Base-by-base conservation (phyloP, 1,140 invertebrate genomes). In the Chymomyza costata region DNA sequence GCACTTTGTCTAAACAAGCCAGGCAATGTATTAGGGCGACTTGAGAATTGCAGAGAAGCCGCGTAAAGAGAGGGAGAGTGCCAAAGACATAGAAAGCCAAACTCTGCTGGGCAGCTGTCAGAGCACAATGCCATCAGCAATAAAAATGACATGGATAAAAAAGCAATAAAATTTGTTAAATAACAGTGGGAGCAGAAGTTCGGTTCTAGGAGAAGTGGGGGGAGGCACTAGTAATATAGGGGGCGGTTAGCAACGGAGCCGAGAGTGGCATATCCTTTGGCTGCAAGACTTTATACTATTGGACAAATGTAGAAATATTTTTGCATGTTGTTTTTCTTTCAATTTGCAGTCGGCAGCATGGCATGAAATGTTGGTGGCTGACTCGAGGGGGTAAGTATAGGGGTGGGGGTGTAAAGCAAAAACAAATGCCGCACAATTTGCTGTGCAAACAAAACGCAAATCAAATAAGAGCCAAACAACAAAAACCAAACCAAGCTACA, bases 351-450 rank as follows among this genome's bases (percentile, higher is more conserved):
- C 21, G 21, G 21, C 21, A 8, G 21, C 21, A 31, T 17, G 17
- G 30, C 8, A 38, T 16, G 31, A 52, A 6, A 35, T 11, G n/a
- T n/a, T n/a, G n/a, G n/a, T n/a, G n/a, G n/a, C n/a, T n/a, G n/a
- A n/a, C n/a, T n/a, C n/a, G n/a, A n/a, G n/a, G n/a, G n/a, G n/a
- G n/a, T n/a, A n/a, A n/a, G n/a, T n/a, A n/a, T n/a, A n/a, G n/a
- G n/a, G n/a, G n/a, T n/a, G n/a, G n/a, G n/a, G n/a, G n/a, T n/a
- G 6, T n/a, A 17, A 34, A 21, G 34, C 38, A 54, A 61, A 66
- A 70, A 74, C 54, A 78, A 80, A 80, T 65, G 69, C 55, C 73
- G 54, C 67, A 73, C 73, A 80, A 80, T 71, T 78, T 78, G 71
- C 58, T 49, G 63, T 55, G 58, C 67, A 80, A 78, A 80, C 61